Evolutionary conservation across 2,888 invertebrate species (phyloP).

Genomic region (Syrista parreyssii): DNA sequence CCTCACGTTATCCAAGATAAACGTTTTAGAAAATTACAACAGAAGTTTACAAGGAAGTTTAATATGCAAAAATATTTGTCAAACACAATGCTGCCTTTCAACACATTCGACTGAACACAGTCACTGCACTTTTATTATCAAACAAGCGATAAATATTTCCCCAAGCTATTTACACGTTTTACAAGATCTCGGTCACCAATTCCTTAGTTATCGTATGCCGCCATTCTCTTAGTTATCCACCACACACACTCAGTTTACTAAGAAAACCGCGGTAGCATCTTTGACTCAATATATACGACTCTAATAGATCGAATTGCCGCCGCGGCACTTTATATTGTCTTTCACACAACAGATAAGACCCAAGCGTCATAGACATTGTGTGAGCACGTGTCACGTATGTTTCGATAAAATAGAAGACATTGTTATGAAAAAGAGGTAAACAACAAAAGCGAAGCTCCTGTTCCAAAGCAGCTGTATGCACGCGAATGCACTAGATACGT

Average conservation of each 20-base stretch:
- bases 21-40: background rate
- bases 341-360: background rate
- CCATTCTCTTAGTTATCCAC: background rate
- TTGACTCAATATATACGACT: too few relatives aligned
- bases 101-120: background rate
- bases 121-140: background rate
- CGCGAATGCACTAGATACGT: background rate
- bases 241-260: background rate
- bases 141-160: background rate
- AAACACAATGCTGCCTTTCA: background rate
- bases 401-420: background rate
- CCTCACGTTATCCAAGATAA: too few relatives aligned
- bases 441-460: background rate
- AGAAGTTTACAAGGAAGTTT: background rate
- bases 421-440: background rate
- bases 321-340: background rate
- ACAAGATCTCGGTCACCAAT: background rate
- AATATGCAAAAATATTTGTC: background rate
- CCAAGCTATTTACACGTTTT: background rate
- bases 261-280: background rate
- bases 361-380: background rate
- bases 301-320: background rate
- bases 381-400: background rate
- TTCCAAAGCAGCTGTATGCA: background rate
- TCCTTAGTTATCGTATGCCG: background rate